These are phyloP conservation scores for Leucophenga montana DNA, from an alignment of 2,888 invertebrate species.

Conservation along the genomic window DNA sequence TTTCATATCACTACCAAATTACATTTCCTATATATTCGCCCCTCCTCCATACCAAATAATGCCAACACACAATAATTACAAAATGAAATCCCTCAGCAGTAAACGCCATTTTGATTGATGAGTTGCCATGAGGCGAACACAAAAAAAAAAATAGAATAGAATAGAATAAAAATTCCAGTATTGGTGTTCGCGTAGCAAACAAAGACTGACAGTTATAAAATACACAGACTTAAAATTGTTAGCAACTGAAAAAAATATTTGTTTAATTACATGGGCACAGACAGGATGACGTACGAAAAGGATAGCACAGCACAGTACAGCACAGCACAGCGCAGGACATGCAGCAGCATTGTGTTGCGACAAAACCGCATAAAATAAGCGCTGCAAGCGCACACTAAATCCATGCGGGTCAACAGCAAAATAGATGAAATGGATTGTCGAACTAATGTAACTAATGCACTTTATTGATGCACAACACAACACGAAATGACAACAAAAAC, in stretches of 20 bases:
- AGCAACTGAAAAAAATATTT: slow-evolving; percentile 6
- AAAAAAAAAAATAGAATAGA: too few relatives aligned
- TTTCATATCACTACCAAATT: too few relatives aligned
- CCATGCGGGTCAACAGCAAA: neutral
- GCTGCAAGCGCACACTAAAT: neutral
- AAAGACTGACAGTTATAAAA: too few relatives aligned
- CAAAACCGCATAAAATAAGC: slow-evolving; percentile 19
- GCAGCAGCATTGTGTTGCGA: neutral
- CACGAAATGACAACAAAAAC: neutral
- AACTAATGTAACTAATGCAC: slow-evolving; percentile 22
- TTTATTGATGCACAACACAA: slow-evolving; percentile 6
- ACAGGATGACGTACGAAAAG: neutral
- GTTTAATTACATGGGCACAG: slow-evolving; percentile 31
- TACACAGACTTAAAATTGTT: slow-evolving; percentile 1
- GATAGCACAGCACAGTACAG: slow-evolving; percentile 41
- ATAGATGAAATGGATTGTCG: neutral
- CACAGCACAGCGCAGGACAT: neutral
- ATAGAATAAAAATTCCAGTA: too few relatives aligned
- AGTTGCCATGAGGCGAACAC: too few relatives aligned
- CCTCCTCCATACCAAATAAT: too few relatives aligned
- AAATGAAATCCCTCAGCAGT: too few relatives aligned
- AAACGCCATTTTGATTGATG: too few relatives aligned
- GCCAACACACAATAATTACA: too few relatives aligned
- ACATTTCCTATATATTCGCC: too few relatives aligned
- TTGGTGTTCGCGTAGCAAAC: too few relatives aligned